Base-by-base conservation (phyloP, 1,140 invertebrate genomes). In the Ceratosolen solmsi region DNA sequence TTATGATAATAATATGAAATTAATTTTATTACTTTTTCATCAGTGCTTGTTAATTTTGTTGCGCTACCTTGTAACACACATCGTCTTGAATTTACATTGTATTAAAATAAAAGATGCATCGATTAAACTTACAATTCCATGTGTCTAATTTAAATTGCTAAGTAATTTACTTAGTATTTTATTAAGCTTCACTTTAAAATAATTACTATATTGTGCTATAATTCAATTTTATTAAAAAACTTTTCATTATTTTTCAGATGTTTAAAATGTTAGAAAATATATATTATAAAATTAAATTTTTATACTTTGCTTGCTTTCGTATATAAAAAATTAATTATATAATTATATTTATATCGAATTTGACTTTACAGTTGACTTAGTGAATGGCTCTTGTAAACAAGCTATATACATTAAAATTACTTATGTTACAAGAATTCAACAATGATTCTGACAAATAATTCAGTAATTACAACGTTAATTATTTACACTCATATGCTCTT, bases 401-500 rank as follows among this genome's bases (percentile, higher is more conserved):
- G 25, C 2, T 73, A 20, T 73, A 80, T 80, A 73, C 38, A 46
- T 46, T 30, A 79, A 30, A 79, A 72, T 33, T 25, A 38, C 56
- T 60, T n/a, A 11, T 72, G 2, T 72, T 60, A 60, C 41, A 51
- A n/a, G 70, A 30, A 70, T 78, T 70, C 27, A n/a, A 51, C 56
- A 68, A 78, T n/a, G n/a, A 56, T 79, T 79, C 51, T 20, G 56
- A 71, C 56, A 33, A 56, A 25, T 51, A 51, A 63, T 25, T 27
- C n/a, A 20, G 36, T 79, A 38, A 49, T 70, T 25, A 38, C 20
- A 71, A 15, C n/a, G 70, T 79, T 68, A 22, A 70, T 79, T 38
- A 75, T 51, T 51, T 79, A 71, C 20, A 17, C 38, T 36, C 33
- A n/a, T 8, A 11, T 65, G 36, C 8, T 74, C 30, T 49, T 71